These are phyloP conservation scores for Eumerus sabulonum DNA, from an alignment of 2,888 invertebrate species.

Conservation along the genomic window DNA sequence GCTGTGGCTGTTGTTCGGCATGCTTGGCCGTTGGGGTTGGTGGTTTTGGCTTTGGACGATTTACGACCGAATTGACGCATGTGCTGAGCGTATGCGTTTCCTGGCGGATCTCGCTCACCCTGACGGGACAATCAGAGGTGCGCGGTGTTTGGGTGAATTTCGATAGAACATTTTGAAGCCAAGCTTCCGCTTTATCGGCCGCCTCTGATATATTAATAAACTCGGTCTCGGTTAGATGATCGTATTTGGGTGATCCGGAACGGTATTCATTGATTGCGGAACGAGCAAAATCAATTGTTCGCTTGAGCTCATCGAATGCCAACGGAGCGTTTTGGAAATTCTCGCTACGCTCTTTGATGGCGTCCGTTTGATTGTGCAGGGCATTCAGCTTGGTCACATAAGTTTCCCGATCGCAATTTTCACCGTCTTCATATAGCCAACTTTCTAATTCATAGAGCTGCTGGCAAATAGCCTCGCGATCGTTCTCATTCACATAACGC, in stretches of 20 bases:
- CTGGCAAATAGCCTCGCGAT: conserved; percentile 82
- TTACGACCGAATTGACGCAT: conserved; percentile 87
- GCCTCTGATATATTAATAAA: conserved; percentile 87
- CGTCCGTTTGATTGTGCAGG: conserved; percentile 89
- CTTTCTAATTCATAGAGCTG: conserved; percentile 92
- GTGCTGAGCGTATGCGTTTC: conserved; percentile 83
- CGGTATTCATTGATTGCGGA: conserved; percentile 88
- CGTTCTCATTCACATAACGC: conserved; percentile 86
- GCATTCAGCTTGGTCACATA: conserved; percentile 83
- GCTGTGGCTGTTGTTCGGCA: conserved; percentile 70
- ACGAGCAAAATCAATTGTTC: conserved; percentile 87
- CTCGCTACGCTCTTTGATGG: conserved; percentile 89
- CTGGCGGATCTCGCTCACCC: conserved; percentile 88
- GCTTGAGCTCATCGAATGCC: conserved; percentile 89
- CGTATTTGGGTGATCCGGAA: conserved; percentile 85
- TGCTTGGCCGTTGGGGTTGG: conserved; percentile 81
- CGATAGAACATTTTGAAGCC: conserved; percentile 89
- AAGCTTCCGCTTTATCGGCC: conserved; percentile 86
- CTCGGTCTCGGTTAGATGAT: conserved; percentile 90
- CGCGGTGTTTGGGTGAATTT: conserved; percentile 84
- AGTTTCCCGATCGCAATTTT: conserved; percentile 89
- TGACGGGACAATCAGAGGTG: conserved; percentile 87
- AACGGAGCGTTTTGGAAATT: conserved; percentile 90
- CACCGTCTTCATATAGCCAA: conserved; percentile 98
- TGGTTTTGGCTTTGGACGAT: conserved; percentile 94